phyloP scores from a whole-genome alignment of 2,888 invertebrate genomes.

The Aricia artaxerxes region DNA sequence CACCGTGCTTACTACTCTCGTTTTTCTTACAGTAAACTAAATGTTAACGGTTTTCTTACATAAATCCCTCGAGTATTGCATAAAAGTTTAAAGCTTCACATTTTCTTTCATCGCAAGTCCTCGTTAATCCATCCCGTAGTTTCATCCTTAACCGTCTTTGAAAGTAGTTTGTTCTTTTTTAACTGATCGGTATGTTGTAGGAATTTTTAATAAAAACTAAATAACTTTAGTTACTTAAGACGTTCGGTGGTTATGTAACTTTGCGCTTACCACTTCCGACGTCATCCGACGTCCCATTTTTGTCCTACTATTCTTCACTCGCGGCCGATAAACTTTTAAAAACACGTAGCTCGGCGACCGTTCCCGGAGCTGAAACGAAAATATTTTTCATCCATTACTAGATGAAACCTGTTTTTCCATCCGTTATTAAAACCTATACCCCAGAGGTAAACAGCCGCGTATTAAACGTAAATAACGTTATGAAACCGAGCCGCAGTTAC shows the following conservation, averaged over 20 bases:
- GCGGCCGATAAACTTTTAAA: constrained; percentile 27
- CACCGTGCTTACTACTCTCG: not conserved
- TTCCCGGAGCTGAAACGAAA: constrained; percentile 6
- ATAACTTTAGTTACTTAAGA: not conserved
- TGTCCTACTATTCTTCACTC: constrained; percentile 21
- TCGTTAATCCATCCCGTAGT: constrained; percentile 10
- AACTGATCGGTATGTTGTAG: not conserved
- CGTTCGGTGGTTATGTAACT: constrained; percentile 28
- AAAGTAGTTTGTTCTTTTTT: not conserved
- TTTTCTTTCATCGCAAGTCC: not conserved
- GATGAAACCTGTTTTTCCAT: constrained; percentile 28
- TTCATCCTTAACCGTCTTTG: not conserved
- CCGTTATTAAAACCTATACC: constrained; percentile 16
- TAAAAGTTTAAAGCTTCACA: constrained; percentile 9
- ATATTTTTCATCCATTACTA: constrained; percentile 26
- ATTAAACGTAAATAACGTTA: constrained; percentile 20
- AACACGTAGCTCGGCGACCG: not conserved
- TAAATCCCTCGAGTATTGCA: not conserved
- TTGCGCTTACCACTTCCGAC: constrained; percentile 31
- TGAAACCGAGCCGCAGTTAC: constrained; percentile 15
- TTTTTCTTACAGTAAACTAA: not conserved
- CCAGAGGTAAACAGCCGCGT: constrained; percentile 20
- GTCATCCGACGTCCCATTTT: constrained; percentile 33
- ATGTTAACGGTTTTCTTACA: not conserved
- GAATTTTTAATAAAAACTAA: not conserved